Percentiles rank a stretch among this genome's conserved stretches.
Evolutionary conservation across 2,797 vertebrate genomes (phyloP).

Genomic region (Acanthis flammea): DNA sequence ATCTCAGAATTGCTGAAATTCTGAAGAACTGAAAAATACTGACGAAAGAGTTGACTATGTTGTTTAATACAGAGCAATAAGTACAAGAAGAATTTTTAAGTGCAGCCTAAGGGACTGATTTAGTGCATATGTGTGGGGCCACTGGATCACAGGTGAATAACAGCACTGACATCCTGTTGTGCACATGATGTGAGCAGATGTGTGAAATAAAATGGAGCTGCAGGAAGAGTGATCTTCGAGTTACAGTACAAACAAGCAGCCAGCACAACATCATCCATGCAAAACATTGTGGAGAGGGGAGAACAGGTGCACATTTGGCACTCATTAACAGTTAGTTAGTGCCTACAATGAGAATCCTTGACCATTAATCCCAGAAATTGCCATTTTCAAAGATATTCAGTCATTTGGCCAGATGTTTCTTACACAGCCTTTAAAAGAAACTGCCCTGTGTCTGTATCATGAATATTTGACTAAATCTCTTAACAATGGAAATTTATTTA

Average conservation of each 20-base stretch:
- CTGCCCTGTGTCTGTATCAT: not conserved
- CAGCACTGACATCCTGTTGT: not conserved
- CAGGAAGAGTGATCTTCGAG: not conserved
- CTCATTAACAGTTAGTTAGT: constrained; percentile 12
- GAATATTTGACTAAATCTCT: constrained; percentile 43
- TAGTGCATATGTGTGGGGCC: not conserved
- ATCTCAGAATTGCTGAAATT: not conserved
- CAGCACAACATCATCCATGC: not conserved
- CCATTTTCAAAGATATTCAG: not conserved
- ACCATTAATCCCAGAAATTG: constrained; percentile 27
- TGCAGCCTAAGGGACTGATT: not conserved
- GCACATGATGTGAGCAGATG: not conserved
- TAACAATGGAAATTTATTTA: constrained; percentile 52
- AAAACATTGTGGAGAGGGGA: not conserved
- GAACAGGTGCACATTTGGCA: constrained; percentile 29
- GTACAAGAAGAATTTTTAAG: not conserved
- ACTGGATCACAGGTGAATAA: not conserved
- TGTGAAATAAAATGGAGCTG: not conserved
- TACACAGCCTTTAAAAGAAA: constrained; percentile 8
- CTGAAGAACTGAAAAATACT: not conserved
- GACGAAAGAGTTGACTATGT: not conserved
- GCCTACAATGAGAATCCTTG: constrained; percentile 17
- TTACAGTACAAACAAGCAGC: not conserved
- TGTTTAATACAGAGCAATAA: not conserved
- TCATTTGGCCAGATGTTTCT: constrained; percentile 39